Conservation (phyloP, 2,888 invertebrate genomes). For the Campopleginae sp. region DNA sequence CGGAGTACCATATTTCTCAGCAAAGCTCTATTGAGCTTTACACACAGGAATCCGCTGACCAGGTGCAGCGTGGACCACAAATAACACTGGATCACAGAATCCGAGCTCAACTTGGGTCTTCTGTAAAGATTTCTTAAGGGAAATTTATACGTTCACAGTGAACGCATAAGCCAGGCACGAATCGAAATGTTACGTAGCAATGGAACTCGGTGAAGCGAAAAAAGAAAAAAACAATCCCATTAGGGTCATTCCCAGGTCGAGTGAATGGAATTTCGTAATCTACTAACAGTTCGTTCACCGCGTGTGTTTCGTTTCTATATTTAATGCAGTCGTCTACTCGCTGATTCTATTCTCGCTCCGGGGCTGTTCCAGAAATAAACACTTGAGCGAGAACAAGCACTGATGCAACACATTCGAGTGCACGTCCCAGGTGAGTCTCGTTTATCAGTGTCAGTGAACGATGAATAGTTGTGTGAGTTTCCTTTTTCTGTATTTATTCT, state of each 20-base stretch:
- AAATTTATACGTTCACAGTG: background rate
- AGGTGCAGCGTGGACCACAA: background rate
- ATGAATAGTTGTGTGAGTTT: slow-evolving; percentile 37
- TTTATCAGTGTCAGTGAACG: slow-evolving; percentile 59
- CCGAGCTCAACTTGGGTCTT: background rate
- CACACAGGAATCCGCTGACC: background rate
- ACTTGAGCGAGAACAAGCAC: slow-evolving; percentile 56
- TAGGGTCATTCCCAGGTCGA: slow-evolving; percentile 34
- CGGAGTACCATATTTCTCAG: background rate
- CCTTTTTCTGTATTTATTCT: slow-evolving; percentile 36
- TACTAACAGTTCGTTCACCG: slow-evolving; percentile 79
- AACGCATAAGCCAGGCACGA: background rate
- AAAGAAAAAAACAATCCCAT: slow-evolving; percentile 28
- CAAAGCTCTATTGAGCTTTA: background rate
- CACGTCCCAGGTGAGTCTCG: slow-evolving; percentile 43
- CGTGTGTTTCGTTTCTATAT: slow-evolving; percentile 72
- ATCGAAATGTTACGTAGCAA: background rate
- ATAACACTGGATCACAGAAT: background rate
- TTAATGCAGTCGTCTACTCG: slow-evolving; percentile 81
- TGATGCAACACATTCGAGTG: slow-evolving; percentile 47
- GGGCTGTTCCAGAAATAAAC: slow-evolving; percentile 81
- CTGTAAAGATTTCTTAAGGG: background rate
- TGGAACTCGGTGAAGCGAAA: background rate
- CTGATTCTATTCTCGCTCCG: slow-evolving; percentile 80
- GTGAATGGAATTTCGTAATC: slow-evolving; percentile 77